Base-by-base conservation (phyloP, 2,888 invertebrate genomes). In the Dasypolia templi region DNA sequence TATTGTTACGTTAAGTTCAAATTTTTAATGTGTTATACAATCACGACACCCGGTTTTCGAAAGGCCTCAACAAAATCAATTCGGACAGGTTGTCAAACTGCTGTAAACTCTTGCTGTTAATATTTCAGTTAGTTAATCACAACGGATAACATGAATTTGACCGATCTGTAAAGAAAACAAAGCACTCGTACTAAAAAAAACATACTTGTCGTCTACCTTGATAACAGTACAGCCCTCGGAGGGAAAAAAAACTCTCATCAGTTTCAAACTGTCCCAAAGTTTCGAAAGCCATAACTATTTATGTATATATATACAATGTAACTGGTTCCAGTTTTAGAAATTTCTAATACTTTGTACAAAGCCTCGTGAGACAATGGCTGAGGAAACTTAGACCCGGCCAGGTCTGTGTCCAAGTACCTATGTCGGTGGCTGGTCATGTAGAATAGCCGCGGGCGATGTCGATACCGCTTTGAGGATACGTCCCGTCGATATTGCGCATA, bases 401-500 rank as follows among this genome's bases (percentile, higher is more conserved):
- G 49, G n/a, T 58, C 66, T 22, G 55, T 26, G 55, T 44, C 68
- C 39, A 7, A n/a, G 46, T 42, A 62, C 66, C 22, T 11, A 35
- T 32, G 55, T 22, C 26, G 19, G 81, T 62, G 44, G 51, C 51
- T 44, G 56, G 77, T 32, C 64, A 75, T 61, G 69, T 53, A 46
- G 69, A 46, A 59, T 2, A 2, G 77, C 79, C 56, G 32, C 63
- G 56, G 58, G 77, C 70, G 39, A 56, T 11, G 63, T 39, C 62
- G 46, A n/a, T 61, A 42, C 55, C 62, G 58, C 77, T 53, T 49
- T 35, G 82, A 76, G 55, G 56, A 77, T 71, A 78, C 56, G 71
- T 55, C 26, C 53, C 78, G 22, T 55, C 66, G 58, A 59, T 71
- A 82, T 53, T 51, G 53, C n/a, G 29, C 22, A 11, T 32, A 53